Percentiles rank a stretch among this genome's conserved stretches.
Evolutionary conservation across 2,113 vertebrate genomes (phyloP).

Genomic region (Loxodonta africana): DNA sequence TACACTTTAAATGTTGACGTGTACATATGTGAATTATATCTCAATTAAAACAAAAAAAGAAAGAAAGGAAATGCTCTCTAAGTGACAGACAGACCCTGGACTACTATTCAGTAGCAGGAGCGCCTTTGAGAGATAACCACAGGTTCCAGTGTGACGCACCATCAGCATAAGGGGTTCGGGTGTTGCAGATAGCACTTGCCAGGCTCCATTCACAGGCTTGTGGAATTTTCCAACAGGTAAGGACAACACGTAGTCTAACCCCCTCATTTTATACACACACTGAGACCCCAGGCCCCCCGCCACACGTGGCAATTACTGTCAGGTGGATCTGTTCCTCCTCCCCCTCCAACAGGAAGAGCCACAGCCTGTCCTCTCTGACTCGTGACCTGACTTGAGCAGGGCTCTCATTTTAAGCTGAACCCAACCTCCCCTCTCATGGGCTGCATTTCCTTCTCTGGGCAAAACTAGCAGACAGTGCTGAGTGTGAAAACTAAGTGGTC

Average conservation of each 20-base stretch:
- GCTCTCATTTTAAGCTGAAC: constrained; percentile 29
- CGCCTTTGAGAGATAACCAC: not conserved
- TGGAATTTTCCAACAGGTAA: not conserved
- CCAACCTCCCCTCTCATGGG: not conserved
- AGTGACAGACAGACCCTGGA: not conserved
- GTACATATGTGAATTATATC: not conserved
- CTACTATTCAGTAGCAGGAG: not conserved
- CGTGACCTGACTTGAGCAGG: not conserved
- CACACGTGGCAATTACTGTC: not conserved
- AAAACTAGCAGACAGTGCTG: not conserved
- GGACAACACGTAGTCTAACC: not conserved
- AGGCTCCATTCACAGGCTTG: not conserved
- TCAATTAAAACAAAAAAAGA: not conserved
- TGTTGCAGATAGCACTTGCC: not conserved
- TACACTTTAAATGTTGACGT: not conserved
- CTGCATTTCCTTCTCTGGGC: not conserved
- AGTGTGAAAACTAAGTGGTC: not conserved
- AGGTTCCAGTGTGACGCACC: not conserved
- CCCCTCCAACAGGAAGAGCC: not conserved
- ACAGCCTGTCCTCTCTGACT: not conserved
- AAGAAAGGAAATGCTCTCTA: not conserved
- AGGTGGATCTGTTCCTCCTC: not conserved
- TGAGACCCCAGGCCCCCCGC: not conserved
- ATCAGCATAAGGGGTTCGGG: not conserved
- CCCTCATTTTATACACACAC: not conserved